A percentile compares a stretch with the other conserved stretches of the same genome.
These are phyloP conservation scores for Agrochola litura DNA, from an alignment of 2,888 invertebrate species.

Conservation along the genomic window DNA sequence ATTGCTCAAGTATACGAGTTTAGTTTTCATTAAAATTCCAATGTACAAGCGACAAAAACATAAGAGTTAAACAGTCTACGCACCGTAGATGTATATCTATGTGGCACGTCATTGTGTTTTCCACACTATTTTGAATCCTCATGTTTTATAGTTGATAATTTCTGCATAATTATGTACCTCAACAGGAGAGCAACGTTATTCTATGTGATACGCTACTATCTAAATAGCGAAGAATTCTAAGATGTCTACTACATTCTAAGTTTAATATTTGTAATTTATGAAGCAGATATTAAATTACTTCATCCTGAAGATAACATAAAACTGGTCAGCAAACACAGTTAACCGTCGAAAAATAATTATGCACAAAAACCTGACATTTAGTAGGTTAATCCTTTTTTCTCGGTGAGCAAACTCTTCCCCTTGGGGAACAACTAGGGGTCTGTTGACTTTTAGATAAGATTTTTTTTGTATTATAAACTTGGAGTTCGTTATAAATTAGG, in stretches of 20 bases:
- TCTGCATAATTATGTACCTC: background rate
- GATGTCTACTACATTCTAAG: background rate
- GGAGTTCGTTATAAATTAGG: slow-evolving; percentile 35
- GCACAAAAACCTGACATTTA: slow-evolving; percentile 58
- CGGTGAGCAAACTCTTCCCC: slow-evolving; percentile 59
- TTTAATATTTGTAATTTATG: slow-evolving; percentile 1
- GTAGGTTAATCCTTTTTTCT: slow-evolving; percentile 64
- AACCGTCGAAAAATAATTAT: slow-evolving; percentile 50
- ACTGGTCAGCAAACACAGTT: slow-evolving; percentile 24
- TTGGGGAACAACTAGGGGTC: slow-evolving; percentile 53
- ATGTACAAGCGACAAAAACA: slow-evolving; percentile 60
- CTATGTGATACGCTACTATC: background rate
- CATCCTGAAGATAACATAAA: slow-evolving; percentile 16
- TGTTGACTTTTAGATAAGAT: slow-evolving; percentile 63
- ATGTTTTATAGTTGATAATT: background rate
- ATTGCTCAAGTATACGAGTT: slow-evolving; percentile 83
- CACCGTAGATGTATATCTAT: slow-evolving; percentile 24
- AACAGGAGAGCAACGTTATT: background rate
- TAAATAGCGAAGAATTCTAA: background rate
- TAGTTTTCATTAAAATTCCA: slow-evolving; percentile 76
- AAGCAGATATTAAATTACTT: slow-evolving; percentile 1
- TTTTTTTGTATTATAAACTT: slow-evolving; percentile 31
- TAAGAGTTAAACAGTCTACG: slow-evolving; percentile 40
- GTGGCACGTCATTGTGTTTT: slow-evolving; percentile 21
- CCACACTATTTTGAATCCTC: slow-evolving; percentile 10